Percentiles rank a stretch among this genome's conserved stretches.
Evolutionary conservation across 2,888 invertebrate genomes (phyloP).

Genomic region (Bugula neritina): DNA sequence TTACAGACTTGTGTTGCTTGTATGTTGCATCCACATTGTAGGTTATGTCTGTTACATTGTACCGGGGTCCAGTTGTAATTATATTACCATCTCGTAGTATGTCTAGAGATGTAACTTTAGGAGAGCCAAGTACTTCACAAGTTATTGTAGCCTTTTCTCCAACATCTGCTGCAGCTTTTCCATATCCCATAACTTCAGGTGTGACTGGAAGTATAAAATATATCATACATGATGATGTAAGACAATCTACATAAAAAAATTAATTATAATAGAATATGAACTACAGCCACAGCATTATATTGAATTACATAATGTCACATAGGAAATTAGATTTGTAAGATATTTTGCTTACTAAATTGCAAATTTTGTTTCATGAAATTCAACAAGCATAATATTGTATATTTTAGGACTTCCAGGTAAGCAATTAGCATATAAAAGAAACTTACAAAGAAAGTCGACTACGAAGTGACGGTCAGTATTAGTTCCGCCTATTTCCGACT

Average conservation of each 20-base stretch:
- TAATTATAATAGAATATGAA: too few relatives aligned
- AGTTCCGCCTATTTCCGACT: background rate
- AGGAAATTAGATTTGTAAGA: too few relatives aligned
- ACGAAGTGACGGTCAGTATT: background rate
- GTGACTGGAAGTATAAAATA: background rate
- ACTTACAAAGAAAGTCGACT: background rate
- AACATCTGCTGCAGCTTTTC: background rate
- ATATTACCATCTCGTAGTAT: background rate
- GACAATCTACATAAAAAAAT: too few relatives aligned
- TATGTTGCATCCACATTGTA: background rate
- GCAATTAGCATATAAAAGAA: too few relatives aligned
- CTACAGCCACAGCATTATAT: too few relatives aligned
- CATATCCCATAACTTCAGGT: background rate
- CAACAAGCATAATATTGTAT: too few relatives aligned
- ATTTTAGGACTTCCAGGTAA: too few relatives aligned
- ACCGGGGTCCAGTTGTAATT: background rate
- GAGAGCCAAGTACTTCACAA: constrained; percentile 5
- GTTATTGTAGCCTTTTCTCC: constrained; percentile 8
- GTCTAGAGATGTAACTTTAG: background rate
- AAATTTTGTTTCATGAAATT: too few relatives aligned
- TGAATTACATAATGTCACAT: too few relatives aligned
- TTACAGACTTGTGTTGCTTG: constrained; percentile 2
- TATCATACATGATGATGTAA: too few relatives aligned
- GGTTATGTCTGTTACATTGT: background rate
- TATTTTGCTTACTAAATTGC: too few relatives aligned